Conservation (phyloP, 2,797 vertebrate species). For the Vireo griseus region DNA sequence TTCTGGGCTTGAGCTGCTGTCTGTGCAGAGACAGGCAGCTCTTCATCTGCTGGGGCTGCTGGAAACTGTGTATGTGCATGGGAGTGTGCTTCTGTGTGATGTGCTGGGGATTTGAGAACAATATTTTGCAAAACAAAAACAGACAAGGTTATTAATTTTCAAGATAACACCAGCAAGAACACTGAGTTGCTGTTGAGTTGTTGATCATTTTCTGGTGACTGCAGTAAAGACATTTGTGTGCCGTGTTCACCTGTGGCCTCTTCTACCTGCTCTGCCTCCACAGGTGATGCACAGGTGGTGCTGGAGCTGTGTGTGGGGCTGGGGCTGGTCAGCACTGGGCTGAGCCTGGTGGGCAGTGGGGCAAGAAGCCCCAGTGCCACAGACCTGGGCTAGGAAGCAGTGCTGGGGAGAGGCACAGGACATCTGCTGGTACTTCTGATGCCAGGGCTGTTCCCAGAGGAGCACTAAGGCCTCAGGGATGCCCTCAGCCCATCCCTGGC, state of each 20-base stretch:
- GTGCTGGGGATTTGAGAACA: rapidly evolving
- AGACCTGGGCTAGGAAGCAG: rapidly evolving
- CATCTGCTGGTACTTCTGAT: rapidly evolving
- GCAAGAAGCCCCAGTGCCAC: neutral
- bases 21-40: neutral
- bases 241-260: neutral
- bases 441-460: neutral
- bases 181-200: neutral
- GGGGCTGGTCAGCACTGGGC: rapidly evolving
- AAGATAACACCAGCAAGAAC: neutral
- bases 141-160: neutral
- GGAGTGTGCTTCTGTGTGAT: rapidly evolving
- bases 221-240: neutral
- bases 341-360: rapidly evolving
- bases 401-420: rapidly evolving
- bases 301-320: neutral
- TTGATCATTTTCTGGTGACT: neutral
- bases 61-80: rapidly evolving
- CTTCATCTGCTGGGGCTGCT: neutral
- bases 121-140: neutral
- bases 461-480: neutral
- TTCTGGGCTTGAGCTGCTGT: neutral
- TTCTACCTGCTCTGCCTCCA: rapidly evolving
- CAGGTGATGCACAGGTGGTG: neutral
- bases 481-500: neutral